Conservation (phyloP, 2,113 vertebrate genomes). For the Labrus mixtus region DNA sequence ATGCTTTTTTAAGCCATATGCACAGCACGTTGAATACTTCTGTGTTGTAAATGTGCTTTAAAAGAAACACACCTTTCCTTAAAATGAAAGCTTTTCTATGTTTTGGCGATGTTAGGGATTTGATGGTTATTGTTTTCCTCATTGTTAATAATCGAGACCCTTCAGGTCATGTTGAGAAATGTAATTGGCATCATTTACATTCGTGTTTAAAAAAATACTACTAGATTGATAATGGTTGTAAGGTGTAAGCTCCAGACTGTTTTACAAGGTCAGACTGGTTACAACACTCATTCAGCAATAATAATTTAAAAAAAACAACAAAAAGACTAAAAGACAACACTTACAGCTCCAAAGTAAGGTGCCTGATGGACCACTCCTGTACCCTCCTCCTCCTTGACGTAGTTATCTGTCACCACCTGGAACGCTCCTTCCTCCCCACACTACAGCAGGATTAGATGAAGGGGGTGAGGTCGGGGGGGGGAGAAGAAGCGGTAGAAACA, state of each 20-base stretch:
- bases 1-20: too few species aligned
- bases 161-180: too few species aligned
- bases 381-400: slow-evolving; percentile 95
- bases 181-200: neutral
- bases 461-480: neutral
- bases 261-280: too few species aligned
- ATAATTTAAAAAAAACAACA: neutral
- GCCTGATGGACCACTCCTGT: slow-evolving; percentile 97
- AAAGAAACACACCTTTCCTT: neutral
- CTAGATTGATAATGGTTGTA: too few species aligned
- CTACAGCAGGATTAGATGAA: slow-evolving; percentile 75
- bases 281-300: too few species aligned
- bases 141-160: too few species aligned
- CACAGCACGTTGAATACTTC: too few species aligned
- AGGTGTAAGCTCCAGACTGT: too few species aligned
- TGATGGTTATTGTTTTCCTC: neutral
- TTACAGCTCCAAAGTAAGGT: slow-evolving; percentile 97
- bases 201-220: neutral
- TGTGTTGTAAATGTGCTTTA: neutral
- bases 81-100: neutral
- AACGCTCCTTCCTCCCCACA: slow-evolving; percentile 90
- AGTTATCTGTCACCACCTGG: slow-evolving; percentile 89
- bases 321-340: slow-evolving; percentile 63
- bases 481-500: slow-evolving; percentile 10
- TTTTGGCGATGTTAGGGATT: neutral